These are phyloP conservation scores for Cynopterus brachyotis DNA, from an alignment of 2,113 vertebrate species.

Conservation along the genomic window DNA sequence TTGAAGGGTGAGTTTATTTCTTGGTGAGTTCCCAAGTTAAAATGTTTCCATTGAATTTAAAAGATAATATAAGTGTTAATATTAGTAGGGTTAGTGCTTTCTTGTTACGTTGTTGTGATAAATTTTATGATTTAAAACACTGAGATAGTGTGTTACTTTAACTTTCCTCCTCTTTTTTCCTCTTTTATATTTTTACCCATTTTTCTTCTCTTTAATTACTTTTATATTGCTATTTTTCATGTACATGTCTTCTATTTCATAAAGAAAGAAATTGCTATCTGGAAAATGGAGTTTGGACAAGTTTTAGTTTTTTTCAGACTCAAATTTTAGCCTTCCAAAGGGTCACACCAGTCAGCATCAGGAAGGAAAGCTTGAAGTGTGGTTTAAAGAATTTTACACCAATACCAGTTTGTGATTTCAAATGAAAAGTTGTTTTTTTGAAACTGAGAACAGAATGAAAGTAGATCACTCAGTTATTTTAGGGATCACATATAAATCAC, in stretches of 20 bases:
- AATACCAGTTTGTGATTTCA: constrained; percentile 29
- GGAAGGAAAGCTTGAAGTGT: not conserved
- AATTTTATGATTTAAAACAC: not conserved
- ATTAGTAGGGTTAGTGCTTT: not conserved
- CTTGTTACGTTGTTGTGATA: not conserved
- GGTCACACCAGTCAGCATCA: not conserved
- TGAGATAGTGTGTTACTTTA: not conserved
- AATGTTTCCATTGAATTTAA: not conserved
- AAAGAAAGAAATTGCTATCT: not conserved
- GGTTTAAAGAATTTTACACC: not conserved
- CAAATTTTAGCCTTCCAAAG: not conserved
- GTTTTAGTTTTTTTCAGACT: not conserved
- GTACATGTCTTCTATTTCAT: not conserved
- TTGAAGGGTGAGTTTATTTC: not conserved
- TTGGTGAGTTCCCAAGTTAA: not conserved
- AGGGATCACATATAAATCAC: constrained; percentile 30
- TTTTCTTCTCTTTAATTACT: not conserved
- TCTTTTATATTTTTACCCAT: not conserved
- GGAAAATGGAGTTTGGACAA: not conserved
- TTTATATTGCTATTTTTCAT: not conserved
- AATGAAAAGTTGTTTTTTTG: constrained; percentile 27
- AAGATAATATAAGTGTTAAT: not conserved
- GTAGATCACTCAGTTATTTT: constrained; percentile 15
- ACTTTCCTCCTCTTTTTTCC: not conserved
- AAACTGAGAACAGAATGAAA: constrained; percentile 26